phyloP scores from a whole-genome alignment of 1,140 invertebrate genomes.

The Heliconius nattereri region DNA sequence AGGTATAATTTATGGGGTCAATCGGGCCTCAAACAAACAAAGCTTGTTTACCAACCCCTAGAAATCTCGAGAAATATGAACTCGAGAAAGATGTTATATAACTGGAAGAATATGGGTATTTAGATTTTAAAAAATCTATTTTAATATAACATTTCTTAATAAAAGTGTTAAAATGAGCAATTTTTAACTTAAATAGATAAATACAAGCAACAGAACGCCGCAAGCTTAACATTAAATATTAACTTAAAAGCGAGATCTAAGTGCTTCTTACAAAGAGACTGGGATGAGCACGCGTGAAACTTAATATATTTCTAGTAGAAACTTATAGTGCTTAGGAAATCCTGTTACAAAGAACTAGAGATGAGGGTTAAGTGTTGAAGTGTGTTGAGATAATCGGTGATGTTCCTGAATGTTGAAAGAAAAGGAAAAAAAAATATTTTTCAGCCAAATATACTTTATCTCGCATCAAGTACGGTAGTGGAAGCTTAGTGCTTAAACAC shows the following conservation, averaged over 20 bases:
- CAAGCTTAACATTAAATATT: conserved; percentile 24
- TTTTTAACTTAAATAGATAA: not conserved
- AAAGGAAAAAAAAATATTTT: not conserved
- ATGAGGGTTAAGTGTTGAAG: not conserved
- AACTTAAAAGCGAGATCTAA: conserved; percentile 24
- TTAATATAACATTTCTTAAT: too few species aligned
- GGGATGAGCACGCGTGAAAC: conserved; percentile 27
- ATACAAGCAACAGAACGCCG: conserved; percentile 12
- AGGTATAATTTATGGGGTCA: too few species aligned
- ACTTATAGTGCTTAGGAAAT: conserved; percentile 27
- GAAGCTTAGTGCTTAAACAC: not conserved
- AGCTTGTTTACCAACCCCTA: too few species aligned
- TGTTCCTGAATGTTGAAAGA: not conserved
- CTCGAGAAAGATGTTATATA: too few species aligned
- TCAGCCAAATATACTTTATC: not conserved
- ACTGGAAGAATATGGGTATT: too few species aligned
- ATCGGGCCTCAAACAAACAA: too few species aligned
- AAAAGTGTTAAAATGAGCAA: not conserved
- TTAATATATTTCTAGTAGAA: conserved; percentile 25
- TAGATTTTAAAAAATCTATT: too few species aligned
- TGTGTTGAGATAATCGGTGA: conserved; percentile 12
- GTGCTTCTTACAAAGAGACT: conserved; percentile 22
- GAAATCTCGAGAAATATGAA: too few species aligned
- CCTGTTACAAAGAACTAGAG: conserved; percentile 21
- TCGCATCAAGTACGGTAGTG: not conserved